Base-by-base conservation (phyloP, 1,140 invertebrate species). In the Drosophila kohkoa region DNA sequence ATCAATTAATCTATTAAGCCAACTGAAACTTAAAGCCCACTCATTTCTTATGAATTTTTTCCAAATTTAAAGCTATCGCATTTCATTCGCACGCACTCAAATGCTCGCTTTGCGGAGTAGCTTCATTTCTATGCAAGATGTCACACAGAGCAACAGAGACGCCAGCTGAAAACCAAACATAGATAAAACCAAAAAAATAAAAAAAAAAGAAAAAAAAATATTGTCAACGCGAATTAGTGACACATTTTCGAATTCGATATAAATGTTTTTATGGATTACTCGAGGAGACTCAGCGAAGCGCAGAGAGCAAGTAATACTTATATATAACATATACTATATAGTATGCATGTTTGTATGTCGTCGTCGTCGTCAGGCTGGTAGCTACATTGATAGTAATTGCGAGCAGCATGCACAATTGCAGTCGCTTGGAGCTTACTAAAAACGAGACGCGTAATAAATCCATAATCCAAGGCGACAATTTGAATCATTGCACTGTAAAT, bases 401-500 rank as follows among this genome's bases (percentile, higher is more conserved):
- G 46, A 77, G 70, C 85, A 87, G 77, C 83, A 88, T 89, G 83
- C 85, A 88, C 83, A 83, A 89, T 89, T 87, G 83, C 83, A 87
- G 82, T 77, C 76, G 76, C 72, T 79, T 75, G 75, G 51, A 79
- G 82, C 82, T 79, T 77, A 82, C 76, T 68, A 87, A 75, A 68
- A 87, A 77, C 77, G 83, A 87, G 83, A 80, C 79, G 83, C 85
- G 85, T 83, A 88, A 88, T 89, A 88, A 89, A 88, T 89, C 85
- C 85, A 88, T 89, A 88, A 88, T 89, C 85, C 85, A 63, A 88
- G 81, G 85, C 85, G 85, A 85, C 85, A 88, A 88, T 88, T 88
- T 89, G 85, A 88, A 88, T 88, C 85, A 88, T 88, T 81, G 85
- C 85, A 55, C 77, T 82, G 72, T 82, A 79, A 83, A 88, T 82